Percentiles rank a stretch among this genome's conserved stretches.
phyloP scores from a whole-genome alignment of 2,797 vertebrate genomes.

The Semotilus atromaculatus region DNA sequence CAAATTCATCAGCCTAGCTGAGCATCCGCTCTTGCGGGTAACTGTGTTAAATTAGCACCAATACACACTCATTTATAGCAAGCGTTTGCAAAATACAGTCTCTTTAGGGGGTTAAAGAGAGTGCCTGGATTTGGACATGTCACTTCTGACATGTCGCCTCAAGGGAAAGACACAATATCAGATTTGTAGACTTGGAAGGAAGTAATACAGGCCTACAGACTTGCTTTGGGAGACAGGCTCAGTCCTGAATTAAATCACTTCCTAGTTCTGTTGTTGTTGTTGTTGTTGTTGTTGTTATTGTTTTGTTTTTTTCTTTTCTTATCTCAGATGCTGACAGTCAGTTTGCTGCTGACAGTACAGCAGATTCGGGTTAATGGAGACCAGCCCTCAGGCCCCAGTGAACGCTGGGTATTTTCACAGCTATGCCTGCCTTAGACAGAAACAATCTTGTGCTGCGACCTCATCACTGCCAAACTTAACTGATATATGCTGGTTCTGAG shows the following conservation, averaged over 20 bases:
- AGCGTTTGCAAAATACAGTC: not conserved
- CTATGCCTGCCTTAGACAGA: constrained; percentile 30
- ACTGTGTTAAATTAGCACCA: constrained; percentile 58
- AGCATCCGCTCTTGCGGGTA: constrained; percentile 60
- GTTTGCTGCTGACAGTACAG: constrained; percentile 64
- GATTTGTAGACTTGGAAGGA: constrained; percentile 64
- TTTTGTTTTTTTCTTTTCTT: constrained; percentile 55
- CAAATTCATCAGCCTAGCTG: constrained; percentile 80
- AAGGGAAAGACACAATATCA: constrained; percentile 53
- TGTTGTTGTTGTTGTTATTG: not conserved
- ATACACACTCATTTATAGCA: constrained; percentile 35
- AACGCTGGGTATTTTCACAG: constrained; percentile 55
- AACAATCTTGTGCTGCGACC: constrained; percentile 38
- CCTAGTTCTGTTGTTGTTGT: constrained; percentile 57
- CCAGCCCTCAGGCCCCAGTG: constrained; percentile 61
- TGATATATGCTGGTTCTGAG: constrained; percentile 26
- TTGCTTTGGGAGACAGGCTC: constrained; percentile 61
- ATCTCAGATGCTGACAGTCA: constrained; percentile 51
- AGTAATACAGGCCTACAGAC: constrained; percentile 49
- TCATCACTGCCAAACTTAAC: constrained; percentile 30
- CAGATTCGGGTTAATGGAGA: constrained; percentile 67
- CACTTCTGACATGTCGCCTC: constrained; percentile 33
- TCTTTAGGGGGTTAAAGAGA: constrained; percentile 38
- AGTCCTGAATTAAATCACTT: constrained; percentile 73
- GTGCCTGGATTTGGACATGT: constrained; percentile 45